A percentile compares a stretch with the other conserved stretches of the same genome.
Evolutionary conservation across 92 coral and sea anemone species (phyloP).

Genomic region (Epizoanthus illoricatus): DNA sequence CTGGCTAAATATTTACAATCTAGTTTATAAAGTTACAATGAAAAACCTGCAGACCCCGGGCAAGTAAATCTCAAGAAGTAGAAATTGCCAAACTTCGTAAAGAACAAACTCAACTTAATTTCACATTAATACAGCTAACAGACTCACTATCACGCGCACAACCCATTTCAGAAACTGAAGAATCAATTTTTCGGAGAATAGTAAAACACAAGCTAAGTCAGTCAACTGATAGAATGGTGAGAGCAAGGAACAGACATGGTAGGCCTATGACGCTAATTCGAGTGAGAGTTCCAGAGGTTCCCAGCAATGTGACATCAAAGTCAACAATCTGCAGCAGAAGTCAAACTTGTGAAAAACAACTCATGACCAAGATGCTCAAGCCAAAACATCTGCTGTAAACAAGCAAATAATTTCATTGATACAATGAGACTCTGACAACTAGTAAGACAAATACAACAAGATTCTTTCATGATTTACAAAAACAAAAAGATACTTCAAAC

Average conservation of each 20-base stretch:
- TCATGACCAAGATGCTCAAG: neutral
- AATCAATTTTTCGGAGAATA: neutral
- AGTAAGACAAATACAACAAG: too few relatives aligned
- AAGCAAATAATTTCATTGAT: conserved; percentile 1
- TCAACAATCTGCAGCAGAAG: conserved; percentile 16
- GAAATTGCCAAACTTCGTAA: neutral
- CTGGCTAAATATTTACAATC: neutral
- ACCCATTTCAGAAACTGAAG: neutral
- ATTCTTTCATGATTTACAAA: too few relatives aligned
- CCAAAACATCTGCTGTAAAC: conserved; percentile 3
- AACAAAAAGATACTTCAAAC: too few relatives aligned
- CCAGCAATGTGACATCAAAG: neutral
- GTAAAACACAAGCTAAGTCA: neutral
- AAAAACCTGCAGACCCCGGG: too few relatives aligned
- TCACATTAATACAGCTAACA: neutral
- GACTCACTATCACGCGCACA: neutral
- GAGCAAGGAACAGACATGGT: conserved; percentile 12
- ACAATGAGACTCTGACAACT: neutral
- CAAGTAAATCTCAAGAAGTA: too few relatives aligned
- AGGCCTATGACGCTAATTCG: neutral
- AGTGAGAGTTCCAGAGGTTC: conserved; percentile 15
- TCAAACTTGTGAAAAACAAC: neutral
- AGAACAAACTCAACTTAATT: neutral
- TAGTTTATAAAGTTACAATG: too few relatives aligned
- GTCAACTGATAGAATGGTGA: neutral